Conservation (phyloP, 2,797 vertebrate species). For the Chloroceryle amazona region DNA sequence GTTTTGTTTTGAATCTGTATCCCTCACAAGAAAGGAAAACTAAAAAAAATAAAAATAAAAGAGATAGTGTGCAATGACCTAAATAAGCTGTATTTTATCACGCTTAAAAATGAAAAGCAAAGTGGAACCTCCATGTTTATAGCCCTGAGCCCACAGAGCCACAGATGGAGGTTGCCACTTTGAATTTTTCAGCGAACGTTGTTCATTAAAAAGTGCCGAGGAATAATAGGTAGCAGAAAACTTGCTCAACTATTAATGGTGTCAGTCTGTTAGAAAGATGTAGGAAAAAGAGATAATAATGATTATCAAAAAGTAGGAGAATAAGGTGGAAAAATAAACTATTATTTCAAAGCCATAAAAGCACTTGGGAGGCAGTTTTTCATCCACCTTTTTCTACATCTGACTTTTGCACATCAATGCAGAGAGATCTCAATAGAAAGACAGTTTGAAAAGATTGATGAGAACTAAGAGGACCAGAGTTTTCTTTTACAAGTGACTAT, state of each 20-base stretch:
- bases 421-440: constrained; percentile 30
- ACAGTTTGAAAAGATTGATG: constrained; percentile 29
- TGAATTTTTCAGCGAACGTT: constrained; percentile 42
- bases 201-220: constrained; percentile 30
- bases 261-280: constrained; percentile 28
- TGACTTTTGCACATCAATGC: constrained; percentile 37
- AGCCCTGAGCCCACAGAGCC: constrained; percentile 37
- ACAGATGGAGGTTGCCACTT: constrained; percentile 50
- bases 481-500: constrained; percentile 27
- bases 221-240: constrained; percentile 47
- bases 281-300: constrained; percentile 36
- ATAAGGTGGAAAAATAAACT: constrained; percentile 56
- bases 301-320: constrained; percentile 33
- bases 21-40: not conserved
- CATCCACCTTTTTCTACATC: constrained; percentile 4
- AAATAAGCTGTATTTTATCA: constrained; percentile 58
- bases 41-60: not conserved
- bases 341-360: constrained; percentile 54
- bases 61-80: constrained; percentile 18
- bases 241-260: constrained; percentile 38
- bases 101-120: constrained; percentile 38
- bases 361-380: constrained; percentile 50
- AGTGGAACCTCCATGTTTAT: constrained; percentile 50
- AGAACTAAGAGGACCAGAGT: constrained; percentile 16
- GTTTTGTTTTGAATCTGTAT: constrained; percentile 8